Conservation (phyloP, 2,888 invertebrate genomes). For the Agrypnus murinus region DNA sequence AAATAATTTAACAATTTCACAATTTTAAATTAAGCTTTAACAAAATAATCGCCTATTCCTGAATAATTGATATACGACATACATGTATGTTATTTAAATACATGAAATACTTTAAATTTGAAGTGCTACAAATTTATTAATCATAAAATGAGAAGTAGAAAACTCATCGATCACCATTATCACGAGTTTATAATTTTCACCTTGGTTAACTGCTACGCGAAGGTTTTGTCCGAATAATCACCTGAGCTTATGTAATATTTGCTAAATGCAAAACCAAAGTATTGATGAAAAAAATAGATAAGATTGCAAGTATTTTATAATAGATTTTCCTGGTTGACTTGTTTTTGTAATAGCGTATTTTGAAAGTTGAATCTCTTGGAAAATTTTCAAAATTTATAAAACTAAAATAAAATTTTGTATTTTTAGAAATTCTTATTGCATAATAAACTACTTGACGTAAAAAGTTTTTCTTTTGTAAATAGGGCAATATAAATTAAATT, state of each 20-base stretch:
- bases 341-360: constrained; percentile 19
- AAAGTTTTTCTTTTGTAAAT: constrained; percentile 19
- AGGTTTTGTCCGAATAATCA: background rate
- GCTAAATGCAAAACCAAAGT: constrained; percentile 1
- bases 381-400: constrained; percentile 31
- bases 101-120: constrained; percentile 3
- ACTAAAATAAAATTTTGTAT: constrained; percentile 32
- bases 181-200: constrained; percentile 13
- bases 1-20: too few relatives aligned
- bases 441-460: constrained; percentile 24
- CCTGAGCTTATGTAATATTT: background rate
- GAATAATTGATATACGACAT: too few relatives aligned
- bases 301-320: background rate
- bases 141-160: background rate
- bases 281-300: background rate
- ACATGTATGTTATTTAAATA: too few relatives aligned
- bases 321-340: background rate
- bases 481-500: background rate
- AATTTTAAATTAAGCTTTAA: too few relatives aligned
- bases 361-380: constrained; percentile 26
- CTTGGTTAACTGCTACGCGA: constrained; percentile 4
- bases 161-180: background rate
- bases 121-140: constrained; percentile 8
- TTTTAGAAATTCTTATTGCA: constrained; percentile 26
- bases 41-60: too few relatives aligned